Base-by-base conservation (phyloP, 2,797 vertebrate genomes). In the Fundulus diaphanus region DNA sequence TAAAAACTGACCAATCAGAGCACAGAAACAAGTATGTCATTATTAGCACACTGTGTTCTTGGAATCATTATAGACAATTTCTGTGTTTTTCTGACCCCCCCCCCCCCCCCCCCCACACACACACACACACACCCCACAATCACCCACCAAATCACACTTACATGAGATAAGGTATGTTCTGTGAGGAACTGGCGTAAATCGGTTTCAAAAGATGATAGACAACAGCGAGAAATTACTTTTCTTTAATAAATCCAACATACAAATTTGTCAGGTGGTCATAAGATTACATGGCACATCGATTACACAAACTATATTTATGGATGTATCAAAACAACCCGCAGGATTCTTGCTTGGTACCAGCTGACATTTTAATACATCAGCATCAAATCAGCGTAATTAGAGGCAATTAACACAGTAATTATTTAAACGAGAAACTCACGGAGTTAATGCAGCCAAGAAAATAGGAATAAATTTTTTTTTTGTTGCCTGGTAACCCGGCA, bases 401-500 rank as follows among this genome's bases (percentile, higher is more conserved):
- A 78, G 31, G n/a, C 33, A 76, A 63, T 73, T 82, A 80, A 73
- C 69, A 82, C 79, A 74, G 24, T 86, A 73, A 80, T 82, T 86
- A 87, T 70, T 74, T 81, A 61, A 33, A 80, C 61, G 75, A 85
- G 68, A 87, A 80, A 84, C 71, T 79, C 48, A 5, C 67, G 80
- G 80, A 88, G 80, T 72, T 80, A 49, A 78, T 57, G 69, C 65
- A 70, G 71, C 68, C 76, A 80, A 76, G 68, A 40, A 82, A 85
- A 88, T 69, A 42, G 54, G 72, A 79, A 42, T 82, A 74, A n/a
- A 7, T n/a, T 27, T 37, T n/a, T 6, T 57, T 13, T 40, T 66
- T 6, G 85, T 92, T 92, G 87, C 88, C 74, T 86, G 63, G 90
- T 82, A 92, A 93, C 90, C 49, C 11, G 44, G n/a, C 68, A 84